Evolutionary conservation across 2,888 invertebrate genomes (phyloP), one percentile per base, ranked within the genome.

Genomic region (Pristionchus japonicus): DNA sequence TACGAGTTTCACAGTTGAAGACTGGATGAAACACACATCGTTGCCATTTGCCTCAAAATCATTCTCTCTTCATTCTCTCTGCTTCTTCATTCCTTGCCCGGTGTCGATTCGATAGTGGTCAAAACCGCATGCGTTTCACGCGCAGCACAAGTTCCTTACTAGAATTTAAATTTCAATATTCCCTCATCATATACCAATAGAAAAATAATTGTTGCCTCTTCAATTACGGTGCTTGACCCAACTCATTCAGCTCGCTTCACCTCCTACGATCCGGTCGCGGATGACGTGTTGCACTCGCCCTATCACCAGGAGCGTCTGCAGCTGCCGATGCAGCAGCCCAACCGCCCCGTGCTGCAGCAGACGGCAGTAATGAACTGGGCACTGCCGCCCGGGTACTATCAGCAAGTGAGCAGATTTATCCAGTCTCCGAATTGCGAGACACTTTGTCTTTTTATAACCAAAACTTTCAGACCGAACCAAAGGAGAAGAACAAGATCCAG

Each of bases 281-380:
- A 77, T n/a, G 77, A 77, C 43, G 20, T 23, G 7, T 17, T 27
- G 31, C 67, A 67, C 11, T 23, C 27, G 61, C 23, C 61, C n/a
- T 34, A 34, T 70, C 34, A 1, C 13, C 70, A 34, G 0, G 34
- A 70, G 67, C 34, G 34, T n/a, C n/a, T n/a, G 67, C 70, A 70
- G 11, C 67, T 34, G 67, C 67, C 17, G 77, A 43, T 47, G 15
- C 27, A 27, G 77, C 77, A 77, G 77, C 77, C 43, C 15, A 43
- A 82, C 15, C 49, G 52, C 1, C 85, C 85, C 11, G 64, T 85
- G 15, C 85, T 85, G 85, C 85, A 85, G 43, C 85, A 85, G 85
- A 85, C 85, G 6, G 43, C 61, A 17, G 85, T 64, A 1, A 27
- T 31, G 20, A 85, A 61, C 40, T 85, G 85, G 85, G 85, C 85